Percentiles rank a stretch among this genome's conserved stretches.
phyloP scores from a whole-genome alignment of 2,113 vertebrate species.

The Myotis yumanensis region DNA sequence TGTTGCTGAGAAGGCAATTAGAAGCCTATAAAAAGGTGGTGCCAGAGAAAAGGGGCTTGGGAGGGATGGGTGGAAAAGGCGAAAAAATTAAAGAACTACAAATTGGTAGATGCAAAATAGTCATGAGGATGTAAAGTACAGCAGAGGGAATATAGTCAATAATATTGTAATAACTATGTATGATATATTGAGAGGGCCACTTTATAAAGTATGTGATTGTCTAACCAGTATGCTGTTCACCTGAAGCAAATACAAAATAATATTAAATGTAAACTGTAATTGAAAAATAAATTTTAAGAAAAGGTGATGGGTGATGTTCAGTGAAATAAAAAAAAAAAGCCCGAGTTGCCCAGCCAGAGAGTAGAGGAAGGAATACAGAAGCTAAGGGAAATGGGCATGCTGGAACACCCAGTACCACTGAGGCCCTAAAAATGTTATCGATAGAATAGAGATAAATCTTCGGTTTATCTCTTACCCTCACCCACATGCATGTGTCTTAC shows the following conservation, averaged over 20 bases:
- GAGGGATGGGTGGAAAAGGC: not conserved
- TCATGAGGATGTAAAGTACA: not conserved
- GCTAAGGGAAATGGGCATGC: not conserved
- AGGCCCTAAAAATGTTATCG: not conserved
- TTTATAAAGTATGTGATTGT: not conserved
- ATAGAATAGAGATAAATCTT: not conserved
- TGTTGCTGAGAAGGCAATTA: not conserved
- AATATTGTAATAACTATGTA: not conserved
- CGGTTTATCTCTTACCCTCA: not conserved
- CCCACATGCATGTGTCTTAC: not conserved
- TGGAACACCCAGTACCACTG: not conserved
- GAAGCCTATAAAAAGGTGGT: not conserved
- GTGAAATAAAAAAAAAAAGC: not conserved
- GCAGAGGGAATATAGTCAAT: not conserved
- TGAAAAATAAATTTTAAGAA: not conserved
- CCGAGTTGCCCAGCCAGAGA: not conserved
- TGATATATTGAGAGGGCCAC: not conserved
- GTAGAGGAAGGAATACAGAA: not conserved
- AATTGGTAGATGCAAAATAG: not conserved
- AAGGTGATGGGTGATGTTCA: not conserved
- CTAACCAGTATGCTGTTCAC: not conserved
- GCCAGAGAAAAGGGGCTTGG: not conserved
- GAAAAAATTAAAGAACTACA: not conserved
- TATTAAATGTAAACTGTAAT: not conserved
- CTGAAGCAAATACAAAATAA: not conserved